phyloP scores from a whole-genome alignment of 2,888 invertebrate species.

The Eupithecia inturbata region DNA sequence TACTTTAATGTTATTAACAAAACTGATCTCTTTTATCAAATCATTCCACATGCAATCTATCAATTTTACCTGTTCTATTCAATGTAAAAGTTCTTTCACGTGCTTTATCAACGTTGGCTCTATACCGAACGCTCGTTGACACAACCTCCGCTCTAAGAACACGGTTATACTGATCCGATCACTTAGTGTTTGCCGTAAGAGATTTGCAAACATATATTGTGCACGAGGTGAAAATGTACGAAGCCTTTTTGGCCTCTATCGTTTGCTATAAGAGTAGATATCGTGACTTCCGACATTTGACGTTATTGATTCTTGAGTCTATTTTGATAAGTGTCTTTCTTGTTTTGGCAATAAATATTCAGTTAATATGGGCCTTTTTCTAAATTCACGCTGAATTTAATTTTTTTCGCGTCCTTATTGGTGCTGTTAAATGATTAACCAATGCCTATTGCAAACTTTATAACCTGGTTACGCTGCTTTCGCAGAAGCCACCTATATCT shows the following conservation, averaged over 20 bases:
- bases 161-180: slow-evolving; percentile 62
- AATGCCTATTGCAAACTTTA: not conserved
- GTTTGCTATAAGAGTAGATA: slow-evolving; percentile 41
- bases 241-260: slow-evolving; percentile 51
- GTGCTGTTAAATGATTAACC: not conserved
- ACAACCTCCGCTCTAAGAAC: slow-evolving; percentile 46
- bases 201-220: slow-evolving; percentile 70
- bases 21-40: not conserved
- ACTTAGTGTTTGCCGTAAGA: slow-evolving; percentile 64
- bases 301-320: slow-evolving; percentile 30
- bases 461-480: not conserved
- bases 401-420: not conserved
- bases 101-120: slow-evolving; percentile 29
- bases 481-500: not conserved
- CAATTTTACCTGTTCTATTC: not conserved
- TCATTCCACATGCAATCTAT: not conserved
- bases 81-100: slow-evolving; percentile 6
- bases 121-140: slow-evolving; percentile 33
- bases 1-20: not conserved
- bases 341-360: not conserved
- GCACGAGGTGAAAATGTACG: slow-evolving; percentile 54
- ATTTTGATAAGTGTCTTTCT: slow-evolving; percentile 24
- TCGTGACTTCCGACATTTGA: slow-evolving; percentile 43
- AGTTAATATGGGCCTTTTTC: not conserved
- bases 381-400: not conserved